Conservation (phyloP, 2,888 invertebrate species). For the Cacoxenus indagator region DNA sequence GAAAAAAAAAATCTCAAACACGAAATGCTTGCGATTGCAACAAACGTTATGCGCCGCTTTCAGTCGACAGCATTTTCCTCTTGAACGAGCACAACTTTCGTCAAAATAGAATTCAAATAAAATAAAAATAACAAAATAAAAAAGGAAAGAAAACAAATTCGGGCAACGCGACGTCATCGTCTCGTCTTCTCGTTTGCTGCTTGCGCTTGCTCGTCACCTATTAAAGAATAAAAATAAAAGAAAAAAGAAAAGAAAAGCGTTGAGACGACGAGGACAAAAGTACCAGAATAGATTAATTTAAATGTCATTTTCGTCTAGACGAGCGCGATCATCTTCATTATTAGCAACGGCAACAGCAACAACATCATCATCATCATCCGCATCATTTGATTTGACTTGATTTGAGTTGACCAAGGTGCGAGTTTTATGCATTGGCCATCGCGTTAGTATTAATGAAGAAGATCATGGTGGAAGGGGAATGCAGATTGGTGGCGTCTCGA, state of each 20-base stretch:
- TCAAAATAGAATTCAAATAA: no score
- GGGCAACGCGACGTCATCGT: no score
- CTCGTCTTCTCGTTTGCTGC: slow-evolving; percentile 16
- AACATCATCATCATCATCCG: not conserved
- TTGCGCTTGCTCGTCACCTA: slow-evolving; percentile 45
- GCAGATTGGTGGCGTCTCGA: no score
- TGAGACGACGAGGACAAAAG: slow-evolving; percentile 44
- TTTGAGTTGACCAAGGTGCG: not conserved
- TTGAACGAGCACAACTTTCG: no score
- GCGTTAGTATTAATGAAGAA: no score
- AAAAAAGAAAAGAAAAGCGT: slow-evolving; percentile 15
- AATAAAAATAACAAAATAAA: no score
- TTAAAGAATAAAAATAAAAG: slow-evolving; percentile 38
- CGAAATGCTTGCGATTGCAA: no score
- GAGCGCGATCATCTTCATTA: slow-evolving; percentile 6
- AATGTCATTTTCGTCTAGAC: slow-evolving; percentile 67
- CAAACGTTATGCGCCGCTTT: no score
- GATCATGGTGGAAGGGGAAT: no score
- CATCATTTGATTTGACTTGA: not conserved
- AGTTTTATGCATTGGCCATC: no score
- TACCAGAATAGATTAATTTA: slow-evolving; percentile 65
- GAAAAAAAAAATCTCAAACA: not conserved
- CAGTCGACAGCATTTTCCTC: no score
- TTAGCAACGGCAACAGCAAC: slow-evolving; percentile 22
- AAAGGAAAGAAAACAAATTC: no score